Evolutionary conservation across 2,113 vertebrate species (phyloP), one percentile per base, ranked within the genome.

Genomic region (Thalassoma bifasciatum): DNA sequence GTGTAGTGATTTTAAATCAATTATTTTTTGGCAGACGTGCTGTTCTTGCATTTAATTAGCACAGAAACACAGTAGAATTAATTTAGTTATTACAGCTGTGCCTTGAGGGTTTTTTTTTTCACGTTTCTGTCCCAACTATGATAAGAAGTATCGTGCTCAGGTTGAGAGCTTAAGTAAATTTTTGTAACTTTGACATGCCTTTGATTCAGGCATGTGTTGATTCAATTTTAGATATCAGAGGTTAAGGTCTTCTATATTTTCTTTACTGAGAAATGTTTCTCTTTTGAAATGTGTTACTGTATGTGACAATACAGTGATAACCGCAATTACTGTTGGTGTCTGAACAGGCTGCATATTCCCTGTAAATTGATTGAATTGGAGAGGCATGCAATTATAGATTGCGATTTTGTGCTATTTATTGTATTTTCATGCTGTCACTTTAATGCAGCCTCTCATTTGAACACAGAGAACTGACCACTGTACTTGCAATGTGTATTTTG

Each of bases 1-100:
- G 26, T 26, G 44, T 56, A 79, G 72, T 66, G 23, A 54, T 74
- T 76, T 73, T 36, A 74, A 66, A 82, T 76, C 2, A 66, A 82
- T 79, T 67, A 67, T 78, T 42, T 61, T 57, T 65, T 72, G 60
- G 24, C n/a, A 65, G 51, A 72, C 71, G 37, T 72, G 58, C 47
- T 72, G 59, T 75, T 74, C 69, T 51, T 65, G 77, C 57, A 64
- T 59, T 66, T 70, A n/a, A 68, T 69, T 65, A 69, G 46, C 23
- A 57, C 13, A 58, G 51, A 71, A 54, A 21, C 50, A 44, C 58
- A 72, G 61, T 23, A 72, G 49, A 50, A 63, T 75, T 22, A 30
- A 1, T 75, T 81, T 63, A 24, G 23, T 76, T 63, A 82, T 76
- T 72, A 64, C 10, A 77, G 10, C 19, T 61, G 22, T 65, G 68